Percentiles rank a stretch among this genome's conserved stretches.
phyloP scores from a whole-genome alignment of 2,888 invertebrate species.

The Limnephilus lunatus region DNA sequence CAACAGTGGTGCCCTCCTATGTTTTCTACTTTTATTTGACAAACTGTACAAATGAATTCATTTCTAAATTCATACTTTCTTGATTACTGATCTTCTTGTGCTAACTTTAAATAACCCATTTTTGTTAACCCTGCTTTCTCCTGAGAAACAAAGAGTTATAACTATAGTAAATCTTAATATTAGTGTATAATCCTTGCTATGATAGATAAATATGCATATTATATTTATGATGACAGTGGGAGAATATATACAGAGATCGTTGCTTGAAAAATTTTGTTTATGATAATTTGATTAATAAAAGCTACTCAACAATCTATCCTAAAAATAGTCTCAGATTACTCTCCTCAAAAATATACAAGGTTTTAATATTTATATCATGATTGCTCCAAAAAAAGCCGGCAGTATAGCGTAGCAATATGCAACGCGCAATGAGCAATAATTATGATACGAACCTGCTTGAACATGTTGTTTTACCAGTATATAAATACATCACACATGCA shows the following conservation, averaged over 20 bases:
- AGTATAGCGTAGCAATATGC: too few species aligned
- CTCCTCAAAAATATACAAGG: conserved; percentile 45
- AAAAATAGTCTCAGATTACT: conserved; percentile 36
- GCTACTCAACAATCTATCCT: not conserved
- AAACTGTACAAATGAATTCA: too few species aligned
- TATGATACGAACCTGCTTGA: not conserved
- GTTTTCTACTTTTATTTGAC: too few species aligned
- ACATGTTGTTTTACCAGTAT: not conserved
- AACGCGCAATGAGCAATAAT: not conserved
- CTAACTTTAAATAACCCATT: not conserved
- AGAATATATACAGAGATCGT: not conserved
- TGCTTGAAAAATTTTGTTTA: not conserved
- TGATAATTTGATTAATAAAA: not conserved
- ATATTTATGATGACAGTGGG: not conserved
- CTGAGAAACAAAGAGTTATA: not conserved
- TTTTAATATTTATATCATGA: not conserved
- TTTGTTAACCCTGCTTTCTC: not conserved
- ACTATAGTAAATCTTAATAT: not conserved
- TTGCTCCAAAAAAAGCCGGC: not conserved
- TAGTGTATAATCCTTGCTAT: not conserved
- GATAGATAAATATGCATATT: not conserved
- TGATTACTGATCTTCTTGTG: not conserved
- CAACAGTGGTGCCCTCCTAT: too few species aligned
- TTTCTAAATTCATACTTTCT: not conserved
- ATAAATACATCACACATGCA: not conserved